These are phyloP conservation scores for Centropyge bicolor DNA, from an alignment of 2,797 vertebrate genomes.

Conservation along the genomic window DNA sequence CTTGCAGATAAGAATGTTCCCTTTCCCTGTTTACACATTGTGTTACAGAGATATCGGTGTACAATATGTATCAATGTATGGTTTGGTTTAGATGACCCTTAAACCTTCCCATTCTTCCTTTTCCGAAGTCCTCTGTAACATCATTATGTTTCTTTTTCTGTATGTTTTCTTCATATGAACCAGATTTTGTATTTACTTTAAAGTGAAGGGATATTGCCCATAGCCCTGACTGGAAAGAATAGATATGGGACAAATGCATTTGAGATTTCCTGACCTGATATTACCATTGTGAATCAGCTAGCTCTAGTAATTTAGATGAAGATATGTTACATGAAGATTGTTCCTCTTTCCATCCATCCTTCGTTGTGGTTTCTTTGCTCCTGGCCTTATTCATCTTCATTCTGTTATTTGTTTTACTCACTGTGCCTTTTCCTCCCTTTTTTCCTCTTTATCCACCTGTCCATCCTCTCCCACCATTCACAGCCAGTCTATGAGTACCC, in stretches of 20 bases:
- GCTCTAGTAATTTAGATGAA: neutral
- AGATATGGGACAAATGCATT: neutral
- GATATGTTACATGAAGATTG: neutral
- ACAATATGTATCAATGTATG: neutral
- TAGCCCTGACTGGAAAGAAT: neutral
- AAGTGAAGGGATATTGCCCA: neutral
- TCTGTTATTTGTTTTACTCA: neutral
- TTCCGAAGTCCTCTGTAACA: neutral
- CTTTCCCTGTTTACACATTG: neutral
- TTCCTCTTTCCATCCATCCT: neutral
- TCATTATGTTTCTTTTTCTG: neutral
- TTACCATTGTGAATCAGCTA: neutral
- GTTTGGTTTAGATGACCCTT: neutral
- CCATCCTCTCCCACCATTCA: conserved; percentile 17
- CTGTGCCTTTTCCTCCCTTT: neutral
- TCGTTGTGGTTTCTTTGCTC: neutral
- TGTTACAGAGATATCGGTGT: neutral
- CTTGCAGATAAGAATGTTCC: neutral
- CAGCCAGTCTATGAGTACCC: conserved; percentile 87
- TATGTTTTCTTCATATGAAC: neutral
- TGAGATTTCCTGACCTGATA: neutral
- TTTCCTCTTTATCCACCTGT: conserved; percentile 3
- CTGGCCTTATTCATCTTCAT: neutral
- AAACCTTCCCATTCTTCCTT: neutral
- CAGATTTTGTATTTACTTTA: neutral